Evolutionary conservation across 2,888 invertebrate genomes (phyloP), one percentile per base, ranked within the genome.

Genomic region (Drosophila quinaria): DNA sequence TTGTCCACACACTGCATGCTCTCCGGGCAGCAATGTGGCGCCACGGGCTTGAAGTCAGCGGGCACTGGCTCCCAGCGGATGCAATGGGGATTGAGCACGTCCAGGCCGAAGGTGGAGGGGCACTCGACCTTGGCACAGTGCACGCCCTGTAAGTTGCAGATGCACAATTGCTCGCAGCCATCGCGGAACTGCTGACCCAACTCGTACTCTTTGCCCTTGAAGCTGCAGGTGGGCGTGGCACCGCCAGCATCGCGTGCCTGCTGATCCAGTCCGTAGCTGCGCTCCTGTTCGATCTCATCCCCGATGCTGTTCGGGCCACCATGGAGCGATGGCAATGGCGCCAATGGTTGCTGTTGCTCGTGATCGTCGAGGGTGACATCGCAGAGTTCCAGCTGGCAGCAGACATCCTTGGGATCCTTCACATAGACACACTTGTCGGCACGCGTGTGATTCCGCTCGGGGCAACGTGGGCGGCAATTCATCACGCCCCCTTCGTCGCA

Each of bases 21-120:
- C 78, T 97, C 94, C 0, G 97, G 97, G 88, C 97, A 97, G 91
- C 97, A 97, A 81, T 95, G 95, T 0, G 97, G 97, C 0, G 96
- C 95, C 41, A 94, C 94, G 0, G 97, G 95, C 1, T 94, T 93
- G 74, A 96, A 96, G 87, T 95, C 93, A 0, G 95, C 94, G 0
- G 97, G 97, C 22, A 95, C 95, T 0, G 96, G 96, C 69, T 97
- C 97, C 98, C 98, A 98, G 76, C 96, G 95, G 9, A 97, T 93
- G 89, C 98, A 98, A 69, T 96, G 95, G 0, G 97, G 96, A 87
- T 97, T 96, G 49, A 97, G 92, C 8, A 97, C 95, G 89, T 97
- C 97, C n/a, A 97, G 93, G 0, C 97, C 97, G 70, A 97, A 97
- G 81, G 96, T 96, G 0, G 96, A 96, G 74, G 98, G 95, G 84